These are phyloP conservation scores for Apodemus speciosus DNA, from an alignment of 2,113 vertebrate species.

Conservation along the genomic window DNA sequence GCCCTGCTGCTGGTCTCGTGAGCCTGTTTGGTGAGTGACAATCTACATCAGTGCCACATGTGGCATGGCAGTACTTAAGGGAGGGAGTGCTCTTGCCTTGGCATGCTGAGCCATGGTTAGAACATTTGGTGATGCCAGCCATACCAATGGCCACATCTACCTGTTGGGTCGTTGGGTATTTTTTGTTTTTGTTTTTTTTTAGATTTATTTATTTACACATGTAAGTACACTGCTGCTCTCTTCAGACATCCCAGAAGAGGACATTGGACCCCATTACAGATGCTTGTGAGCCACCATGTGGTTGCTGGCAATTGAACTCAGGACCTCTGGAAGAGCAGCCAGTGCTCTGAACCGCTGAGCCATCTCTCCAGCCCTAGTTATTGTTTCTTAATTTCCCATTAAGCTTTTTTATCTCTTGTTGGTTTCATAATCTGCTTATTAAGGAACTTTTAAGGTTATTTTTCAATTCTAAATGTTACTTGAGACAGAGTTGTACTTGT, in stretches of 20 bases:
- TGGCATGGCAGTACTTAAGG: not conserved
- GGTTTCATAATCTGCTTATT: not conserved
- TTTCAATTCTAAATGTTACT: not conserved
- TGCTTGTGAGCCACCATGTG: too few species aligned
- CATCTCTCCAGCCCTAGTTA: too few species aligned
- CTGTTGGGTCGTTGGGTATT: not conserved
- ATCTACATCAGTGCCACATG: not conserved
- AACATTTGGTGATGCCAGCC: not conserved
- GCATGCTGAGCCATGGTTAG: not conserved
- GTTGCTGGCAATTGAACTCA: too few species aligned
- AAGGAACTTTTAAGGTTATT: not conserved
- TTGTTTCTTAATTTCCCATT: conserved; percentile 4
- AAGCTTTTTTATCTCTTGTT: not conserved
- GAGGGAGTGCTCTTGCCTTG: not conserved
- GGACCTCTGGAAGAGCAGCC: too few species aligned
- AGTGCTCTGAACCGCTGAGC: too few species aligned
- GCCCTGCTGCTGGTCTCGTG: not conserved
- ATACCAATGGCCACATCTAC: not conserved
- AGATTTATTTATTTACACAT: too few species aligned
- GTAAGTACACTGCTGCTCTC: too few species aligned
- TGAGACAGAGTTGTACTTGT: not conserved
- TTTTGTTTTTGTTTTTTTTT: too few species aligned
- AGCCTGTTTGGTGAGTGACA: not conserved
- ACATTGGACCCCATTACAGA: too few species aligned
- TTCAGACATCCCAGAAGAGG: too few species aligned